Percentiles rank a stretch among this genome's conserved stretches.
Evolutionary conservation across 1,140 invertebrate genomes (phyloP).

Genomic region (Zaprionus vittiger): DNA sequence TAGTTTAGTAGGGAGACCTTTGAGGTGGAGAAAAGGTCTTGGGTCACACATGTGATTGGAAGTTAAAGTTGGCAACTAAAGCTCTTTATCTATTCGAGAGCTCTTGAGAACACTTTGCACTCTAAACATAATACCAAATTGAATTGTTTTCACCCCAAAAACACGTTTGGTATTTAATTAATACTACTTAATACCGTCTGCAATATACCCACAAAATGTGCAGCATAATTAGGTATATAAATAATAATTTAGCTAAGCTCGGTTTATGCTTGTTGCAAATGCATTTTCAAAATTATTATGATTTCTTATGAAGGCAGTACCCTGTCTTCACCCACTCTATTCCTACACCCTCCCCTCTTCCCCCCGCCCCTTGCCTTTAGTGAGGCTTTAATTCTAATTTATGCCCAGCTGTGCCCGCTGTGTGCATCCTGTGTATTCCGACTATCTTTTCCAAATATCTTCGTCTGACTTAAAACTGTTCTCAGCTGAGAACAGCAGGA

Average conservation of each 20-base stretch:
- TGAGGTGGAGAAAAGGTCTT: no score
- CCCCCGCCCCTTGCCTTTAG: neutral
- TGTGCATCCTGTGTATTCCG: conserved; percentile 10
- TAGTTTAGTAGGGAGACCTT: no score
- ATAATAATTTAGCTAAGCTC: conserved; percentile 28
- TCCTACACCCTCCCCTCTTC: neutral
- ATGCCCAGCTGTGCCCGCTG: conserved; percentile 47
- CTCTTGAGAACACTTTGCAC: neutral
- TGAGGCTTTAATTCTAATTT: conserved; percentile 55
- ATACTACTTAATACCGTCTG: conserved; percentile 1
- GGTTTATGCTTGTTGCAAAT: conserved; percentile 7
- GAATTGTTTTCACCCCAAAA: neutral
- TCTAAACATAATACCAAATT: conserved; percentile 6
- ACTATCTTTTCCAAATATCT: conserved; percentile 41
- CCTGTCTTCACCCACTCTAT: no score
- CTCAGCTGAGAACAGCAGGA: neutral
- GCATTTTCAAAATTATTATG: conserved; percentile 56
- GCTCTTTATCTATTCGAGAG: neutral
- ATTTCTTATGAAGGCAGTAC: conserved; percentile 29
- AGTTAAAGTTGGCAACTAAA: no score
- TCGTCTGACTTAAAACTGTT: neutral
- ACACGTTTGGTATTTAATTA: conserved; percentile 17
- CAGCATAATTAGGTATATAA: conserved; percentile 25
- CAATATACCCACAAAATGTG: conserved; percentile 4
- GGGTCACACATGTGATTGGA: no score